Evolutionary conservation across 2,888 invertebrate species (phyloP), one percentile per base, ranked within the genome.

Genomic region (Rapana venosa): DNA sequence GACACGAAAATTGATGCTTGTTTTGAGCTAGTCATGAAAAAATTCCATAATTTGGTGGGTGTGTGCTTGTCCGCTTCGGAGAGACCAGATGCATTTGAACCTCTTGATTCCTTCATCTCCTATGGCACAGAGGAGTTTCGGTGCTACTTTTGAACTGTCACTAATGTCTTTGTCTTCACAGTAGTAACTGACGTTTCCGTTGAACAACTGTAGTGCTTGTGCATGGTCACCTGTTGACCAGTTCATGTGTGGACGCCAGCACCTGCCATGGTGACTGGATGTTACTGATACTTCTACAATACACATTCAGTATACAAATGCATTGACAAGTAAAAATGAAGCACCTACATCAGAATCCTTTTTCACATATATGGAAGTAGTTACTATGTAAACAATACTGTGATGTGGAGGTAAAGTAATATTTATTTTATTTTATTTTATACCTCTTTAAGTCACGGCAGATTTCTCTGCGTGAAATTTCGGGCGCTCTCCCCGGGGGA

Each of bases 1-100:
- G 13, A 91, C 90, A 36, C 88, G 35, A 81, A 91, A 90, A 66
- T 92, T 90, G 20, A 89, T 86, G 22, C 66, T 26, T 26, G 79
- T 35, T 47, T 88, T 89, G 22, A 91, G 32, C 61, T 91, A 89
- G 13, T n/a, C 26, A 74, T 79, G 81, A 66, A 77, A 91, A 89
- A n/a, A 77, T 88, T 87, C 89, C 90, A 91, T 35, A 91, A 26
- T 77, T 87, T 88, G 35, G 26, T 15, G 11, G 79, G 35, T 22
- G 17, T 79, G 32, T 17, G 79, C 35, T 79, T 79, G 79, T 79
- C 36, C 5, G 32, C 79, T 17, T 32, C 79, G 6, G 20, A 79
- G 5, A 79, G 32, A 22, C 79, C 35, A 35, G 79, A 79, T 32
- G 79, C 79, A 8, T 79, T 79, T 20, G 17, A n/a, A 2, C 15